phyloP scores from a whole-genome alignment of 2,888 invertebrate species.

The Blastobasis lacticolella region DNA sequence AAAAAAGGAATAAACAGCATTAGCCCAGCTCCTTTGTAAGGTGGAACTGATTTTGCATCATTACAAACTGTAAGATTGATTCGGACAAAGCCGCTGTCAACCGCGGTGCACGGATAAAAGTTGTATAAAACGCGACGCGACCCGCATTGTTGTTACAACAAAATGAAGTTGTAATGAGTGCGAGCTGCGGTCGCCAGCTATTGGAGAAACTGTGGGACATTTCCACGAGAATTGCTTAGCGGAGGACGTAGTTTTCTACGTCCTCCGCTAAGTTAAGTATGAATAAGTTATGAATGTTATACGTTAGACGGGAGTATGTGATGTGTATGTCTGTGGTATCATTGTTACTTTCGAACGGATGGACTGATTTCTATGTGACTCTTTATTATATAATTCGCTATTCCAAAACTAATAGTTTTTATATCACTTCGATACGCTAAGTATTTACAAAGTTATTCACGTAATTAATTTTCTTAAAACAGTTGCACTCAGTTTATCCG shows the following conservation, averaged over 20 bases:
- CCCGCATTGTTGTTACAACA: constrained; percentile 64
- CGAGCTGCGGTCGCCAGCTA: constrained; percentile 24
- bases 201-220: neutral
- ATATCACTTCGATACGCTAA: too few relatives aligned
- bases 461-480: too few relatives aligned
- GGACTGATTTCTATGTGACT: too few relatives aligned
- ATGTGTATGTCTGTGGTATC: neutral
- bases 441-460: too few relatives aligned
- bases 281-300: too few relatives aligned
- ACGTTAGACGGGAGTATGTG: neutral
- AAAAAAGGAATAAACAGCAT: constrained; percentile 51
- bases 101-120: constrained; percentile 46
- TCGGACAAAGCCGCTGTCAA: constrained; percentile 62
- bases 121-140: constrained; percentile 23
- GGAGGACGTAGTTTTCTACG: too few relatives aligned
- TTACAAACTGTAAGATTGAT: constrained; percentile 63
- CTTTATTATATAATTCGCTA: too few relatives aligned
- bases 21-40: constrained; percentile 52
- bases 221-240: neutral
- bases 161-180: constrained; percentile 71
- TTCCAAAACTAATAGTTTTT: too few relatives aligned
- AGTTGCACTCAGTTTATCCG: too few relatives aligned
- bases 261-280: too few relatives aligned
- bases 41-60: constrained; percentile 65
- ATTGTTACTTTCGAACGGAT: neutral